Percentiles rank a stretch among this genome's conserved stretches.
Evolutionary conservation across 2,113 vertebrate species (phyloP).

Genomic region (Tachysurus fulvidraco): DNA sequence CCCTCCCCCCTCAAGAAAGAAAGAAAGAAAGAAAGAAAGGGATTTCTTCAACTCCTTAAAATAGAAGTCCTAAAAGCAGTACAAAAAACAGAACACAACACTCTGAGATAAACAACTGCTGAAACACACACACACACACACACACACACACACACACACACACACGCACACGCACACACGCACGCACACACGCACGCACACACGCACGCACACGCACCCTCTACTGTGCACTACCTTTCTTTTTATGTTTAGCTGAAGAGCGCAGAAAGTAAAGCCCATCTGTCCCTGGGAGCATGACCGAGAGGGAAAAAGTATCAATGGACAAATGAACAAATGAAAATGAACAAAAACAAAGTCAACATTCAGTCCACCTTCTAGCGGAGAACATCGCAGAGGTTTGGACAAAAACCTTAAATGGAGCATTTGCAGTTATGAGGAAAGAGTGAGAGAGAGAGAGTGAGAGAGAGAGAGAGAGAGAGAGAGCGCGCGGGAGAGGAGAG

Average conservation of each 20-base stretch:
- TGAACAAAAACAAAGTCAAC: background rate
- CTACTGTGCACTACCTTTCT: constrained; percentile 79
- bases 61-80: too few species aligned
- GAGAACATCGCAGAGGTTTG: background rate
- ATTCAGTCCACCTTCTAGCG: too few species aligned
- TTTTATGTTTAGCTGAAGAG: constrained; percentile 90
- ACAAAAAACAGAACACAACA: constrained; percentile 24
- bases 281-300: constrained; percentile 77
- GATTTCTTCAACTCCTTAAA: background rate
- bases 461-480: background rate
- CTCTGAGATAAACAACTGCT: background rate
- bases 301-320: constrained; percentile 43
- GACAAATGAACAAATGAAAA: background rate
- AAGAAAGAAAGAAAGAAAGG: too few species aligned
- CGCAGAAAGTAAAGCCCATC: constrained; percentile 91
- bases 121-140: too few species aligned
- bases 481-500: background rate
- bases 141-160: constrained; percentile 32
- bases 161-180: too few species aligned
- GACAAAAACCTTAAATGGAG: background rate
- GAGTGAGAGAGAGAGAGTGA: background rate
- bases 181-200: too few species aligned
- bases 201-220: constrained; percentile 37
- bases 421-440: background rate
- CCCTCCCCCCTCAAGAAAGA: too few species aligned